These are phyloP conservation scores for Belgica antarctica DNA, from an alignment of 2,888 invertebrate genomes.

Conservation along the genomic window DNA sequence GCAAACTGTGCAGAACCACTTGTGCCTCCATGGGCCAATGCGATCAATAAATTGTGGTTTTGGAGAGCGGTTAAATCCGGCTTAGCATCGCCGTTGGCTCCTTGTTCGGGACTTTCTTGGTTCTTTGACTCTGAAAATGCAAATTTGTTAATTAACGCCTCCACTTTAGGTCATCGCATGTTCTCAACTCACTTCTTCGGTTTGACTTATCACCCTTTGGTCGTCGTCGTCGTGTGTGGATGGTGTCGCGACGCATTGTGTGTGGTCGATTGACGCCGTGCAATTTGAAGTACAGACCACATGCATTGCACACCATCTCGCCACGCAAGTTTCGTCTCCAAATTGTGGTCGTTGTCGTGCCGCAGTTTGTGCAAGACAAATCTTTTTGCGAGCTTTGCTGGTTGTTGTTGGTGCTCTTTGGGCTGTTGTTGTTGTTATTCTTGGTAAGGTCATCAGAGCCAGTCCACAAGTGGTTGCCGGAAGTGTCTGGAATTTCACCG, in stretches of 20 bases:
- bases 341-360: constrained; percentile 94
- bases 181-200: constrained; percentile 56
- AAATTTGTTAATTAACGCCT: neutral
- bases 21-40: constrained; percentile 47
- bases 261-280: constrained; percentile 91
- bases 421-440: constrained; percentile 46
- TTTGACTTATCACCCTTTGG: constrained; percentile 69
- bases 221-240: constrained; percentile 87
- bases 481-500: constrained; percentile 30
- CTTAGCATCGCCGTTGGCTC: constrained; percentile 44
- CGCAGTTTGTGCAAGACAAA: constrained; percentile 92
- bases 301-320: constrained; percentile 98
- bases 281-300: constrained; percentile 95
- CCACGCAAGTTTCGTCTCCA: constrained; percentile 96
- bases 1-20: constrained; percentile 47
- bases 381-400: constrained; percentile 58
- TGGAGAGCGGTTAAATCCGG: constrained; percentile 47
- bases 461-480: constrained; percentile 36
- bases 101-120: constrained; percentile 41
- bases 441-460: constrained; percentile 43
- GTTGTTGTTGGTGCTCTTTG: constrained; percentile 45
- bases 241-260: constrained; percentile 94
- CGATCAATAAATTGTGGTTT: constrained; percentile 49
- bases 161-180: neutral
- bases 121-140: constrained; percentile 38